phyloP scores from a whole-genome alignment of 2,113 vertebrate genomes.

The Callospermophilus lateralis region DNA sequence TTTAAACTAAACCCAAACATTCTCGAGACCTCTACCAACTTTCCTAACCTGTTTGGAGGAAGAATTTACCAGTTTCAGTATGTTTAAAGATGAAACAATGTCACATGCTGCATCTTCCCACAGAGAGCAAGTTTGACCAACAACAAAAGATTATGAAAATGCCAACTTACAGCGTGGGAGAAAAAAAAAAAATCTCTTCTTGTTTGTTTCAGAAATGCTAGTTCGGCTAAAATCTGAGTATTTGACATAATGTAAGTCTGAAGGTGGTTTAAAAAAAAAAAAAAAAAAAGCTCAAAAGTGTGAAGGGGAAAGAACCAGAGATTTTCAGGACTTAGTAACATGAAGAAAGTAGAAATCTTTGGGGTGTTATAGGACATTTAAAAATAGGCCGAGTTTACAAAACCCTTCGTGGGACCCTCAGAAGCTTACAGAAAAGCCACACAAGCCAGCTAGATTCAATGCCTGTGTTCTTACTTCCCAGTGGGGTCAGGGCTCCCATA shows the following conservation, averaged over 20 bases:
- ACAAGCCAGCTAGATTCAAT: accelerated
- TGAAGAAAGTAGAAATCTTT: not conserved
- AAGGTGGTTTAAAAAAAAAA: not conserved
- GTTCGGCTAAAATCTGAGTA: not conserved
- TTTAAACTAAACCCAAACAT: not conserved
- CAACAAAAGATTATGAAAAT: not conserved
- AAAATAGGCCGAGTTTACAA: not conserved
- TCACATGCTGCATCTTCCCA: not conserved
- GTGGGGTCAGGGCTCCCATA: not conserved
- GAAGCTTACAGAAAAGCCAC: not conserved
- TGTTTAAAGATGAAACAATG: slow-evolving; percentile 25
- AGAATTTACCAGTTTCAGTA: not conserved
- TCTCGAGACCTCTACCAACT: not conserved
- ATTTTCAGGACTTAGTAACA: not conserved
- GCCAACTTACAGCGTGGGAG: accelerated
- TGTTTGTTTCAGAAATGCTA: not conserved
- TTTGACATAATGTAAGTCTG: not conserved
- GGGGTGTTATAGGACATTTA: not conserved
- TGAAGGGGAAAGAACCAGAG: not conserved
- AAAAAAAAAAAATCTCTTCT: not conserved
- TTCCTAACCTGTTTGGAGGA: not conserved
- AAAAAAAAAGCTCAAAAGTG: not conserved
- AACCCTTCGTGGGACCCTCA: not conserved
- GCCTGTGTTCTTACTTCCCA: too few species aligned
- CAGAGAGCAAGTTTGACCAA: not conserved